phyloP scores from a whole-genome alignment of 2,888 invertebrate species.

The Chirona hameri region DNA sequence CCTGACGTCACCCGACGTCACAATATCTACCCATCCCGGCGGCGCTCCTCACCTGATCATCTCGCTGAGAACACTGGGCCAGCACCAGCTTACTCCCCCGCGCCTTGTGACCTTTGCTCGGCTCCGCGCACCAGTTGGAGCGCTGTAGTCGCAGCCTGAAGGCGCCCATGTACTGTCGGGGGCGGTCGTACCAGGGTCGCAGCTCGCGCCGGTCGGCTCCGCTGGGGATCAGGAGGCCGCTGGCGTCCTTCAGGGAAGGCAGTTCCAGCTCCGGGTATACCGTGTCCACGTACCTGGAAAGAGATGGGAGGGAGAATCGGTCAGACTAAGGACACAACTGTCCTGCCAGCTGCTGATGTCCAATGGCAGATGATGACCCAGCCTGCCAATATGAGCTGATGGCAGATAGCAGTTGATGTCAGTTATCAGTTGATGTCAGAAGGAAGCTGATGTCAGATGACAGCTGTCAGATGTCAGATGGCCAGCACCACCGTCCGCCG shows the following conservation, averaged over 20 bases:
- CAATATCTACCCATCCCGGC: background rate
- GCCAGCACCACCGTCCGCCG: too few relatives aligned
- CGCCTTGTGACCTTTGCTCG: slow-evolving; percentile 51
- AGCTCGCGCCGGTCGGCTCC: slow-evolving; percentile 57
- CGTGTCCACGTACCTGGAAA: slow-evolving; percentile 77
- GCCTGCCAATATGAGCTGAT: too few relatives aligned
- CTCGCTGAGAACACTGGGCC: slow-evolving; percentile 60
- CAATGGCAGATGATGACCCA: too few relatives aligned
- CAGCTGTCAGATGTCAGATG: too few relatives aligned
- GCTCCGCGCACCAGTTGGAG: background rate
- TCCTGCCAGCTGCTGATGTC: too few relatives aligned
- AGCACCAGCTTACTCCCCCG: slow-evolving; percentile 65
- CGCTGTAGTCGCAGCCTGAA: slow-evolving; percentile 43
- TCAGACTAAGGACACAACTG: too few relatives aligned
- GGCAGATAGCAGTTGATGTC: too few relatives aligned
- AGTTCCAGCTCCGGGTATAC: slow-evolving; percentile 75
- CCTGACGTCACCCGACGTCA: background rate
- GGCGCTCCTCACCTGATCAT: slow-evolving; percentile 40
- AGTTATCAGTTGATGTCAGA: too few relatives aligned
- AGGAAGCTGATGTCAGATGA: too few relatives aligned
- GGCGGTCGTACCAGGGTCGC: slow-evolving; percentile 75
- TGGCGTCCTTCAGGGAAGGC: slow-evolving; percentile 53
- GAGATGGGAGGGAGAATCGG: slow-evolving; percentile 50
- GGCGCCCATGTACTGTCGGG: slow-evolving; percentile 47
- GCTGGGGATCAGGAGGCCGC: slow-evolving; percentile 31